Evolutionary conservation across 2,113 vertebrate species (phyloP), one percentile per base, ranked within the genome.

Genomic region (Rynchops niger): DNA sequence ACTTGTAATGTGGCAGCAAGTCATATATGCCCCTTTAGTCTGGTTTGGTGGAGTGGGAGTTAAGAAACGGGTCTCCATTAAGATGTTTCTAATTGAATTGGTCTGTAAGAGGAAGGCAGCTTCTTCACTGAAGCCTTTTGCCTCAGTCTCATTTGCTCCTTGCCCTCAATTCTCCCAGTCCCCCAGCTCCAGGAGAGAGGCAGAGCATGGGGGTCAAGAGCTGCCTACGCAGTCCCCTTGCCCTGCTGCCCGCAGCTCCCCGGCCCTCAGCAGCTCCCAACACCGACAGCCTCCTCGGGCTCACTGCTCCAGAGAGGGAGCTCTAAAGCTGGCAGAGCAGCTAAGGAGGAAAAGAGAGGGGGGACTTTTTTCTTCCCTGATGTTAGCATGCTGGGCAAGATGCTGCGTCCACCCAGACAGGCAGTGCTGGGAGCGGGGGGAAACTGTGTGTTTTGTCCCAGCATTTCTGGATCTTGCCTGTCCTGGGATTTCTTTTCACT

Each of bases 61-160:
- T 66, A 14, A 5, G 9, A 82, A 91, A 56, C 0, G 0, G 32
- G 17, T 72, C 86, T 94, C 89, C 78, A 93, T 85, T 88, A 91
- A 73, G 49, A 52, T 58, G 21, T 66, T 94, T 58, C 66, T 95
- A 67, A 95, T 88, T 67, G 26, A 97, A 95, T 73, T 88, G 49
- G 3, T 55, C 84, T 80, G 20, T 27, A 38, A 82, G 25, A 82
- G 32, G 66, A 91, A 62, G 34, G 36, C 23, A 59, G 15, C 55
- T 79, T 78, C 72, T 91, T 56, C 0, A 0, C 77, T 72, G 72
- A 59, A 76, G 62, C 61, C 65, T 85, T 93, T 95, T 90, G 81
- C 73, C 81, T 89, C 80, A 52, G 69, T n/a, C 45, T 58, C 30
- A 11, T 85, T 95, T 91, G 58, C 73, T 70, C 34, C 45, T 82